Percentiles rank a stretch among this genome's conserved stretches.
Evolutionary conservation across 2,113 vertebrate genomes (phyloP).

Genomic region (Casuarius casuarius): DNA sequence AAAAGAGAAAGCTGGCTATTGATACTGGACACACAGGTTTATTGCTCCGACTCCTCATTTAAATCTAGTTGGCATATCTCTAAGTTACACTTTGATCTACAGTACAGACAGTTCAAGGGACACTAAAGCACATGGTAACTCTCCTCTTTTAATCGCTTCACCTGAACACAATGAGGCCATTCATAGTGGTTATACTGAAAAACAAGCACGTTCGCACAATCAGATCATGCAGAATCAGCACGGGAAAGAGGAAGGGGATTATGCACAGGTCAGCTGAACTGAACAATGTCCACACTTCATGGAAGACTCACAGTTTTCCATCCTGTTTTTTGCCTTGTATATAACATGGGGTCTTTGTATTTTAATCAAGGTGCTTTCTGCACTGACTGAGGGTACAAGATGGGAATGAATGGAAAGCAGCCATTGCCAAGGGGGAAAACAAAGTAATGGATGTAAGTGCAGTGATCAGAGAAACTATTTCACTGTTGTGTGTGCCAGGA

Average conservation of each 20-base stretch:
- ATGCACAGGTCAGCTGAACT: neutral
- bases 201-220: neutral
- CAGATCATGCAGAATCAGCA: neutral
- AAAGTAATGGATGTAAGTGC: neutral
- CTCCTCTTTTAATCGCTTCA: neutral
- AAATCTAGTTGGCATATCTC: neutral
- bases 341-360: neutral
- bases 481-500: neutral
- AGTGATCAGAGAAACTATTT: neutral
- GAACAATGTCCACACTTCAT: neutral
- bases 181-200: neutral
- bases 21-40: neutral
- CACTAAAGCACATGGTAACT: neutral
- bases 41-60: neutral
- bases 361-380: neutral
- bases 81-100: neutral
- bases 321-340: neutral
- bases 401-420: neutral
- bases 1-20: neutral
- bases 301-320: neutral
- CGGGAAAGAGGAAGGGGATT: neutral
- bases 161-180: neutral
- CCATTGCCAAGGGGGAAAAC: neutral
- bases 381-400: neutral
- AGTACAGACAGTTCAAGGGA: neutral